Evolutionary conservation across 2,113 vertebrate species (phyloP).

Genomic region (Patagioenas fasciata): DNA sequence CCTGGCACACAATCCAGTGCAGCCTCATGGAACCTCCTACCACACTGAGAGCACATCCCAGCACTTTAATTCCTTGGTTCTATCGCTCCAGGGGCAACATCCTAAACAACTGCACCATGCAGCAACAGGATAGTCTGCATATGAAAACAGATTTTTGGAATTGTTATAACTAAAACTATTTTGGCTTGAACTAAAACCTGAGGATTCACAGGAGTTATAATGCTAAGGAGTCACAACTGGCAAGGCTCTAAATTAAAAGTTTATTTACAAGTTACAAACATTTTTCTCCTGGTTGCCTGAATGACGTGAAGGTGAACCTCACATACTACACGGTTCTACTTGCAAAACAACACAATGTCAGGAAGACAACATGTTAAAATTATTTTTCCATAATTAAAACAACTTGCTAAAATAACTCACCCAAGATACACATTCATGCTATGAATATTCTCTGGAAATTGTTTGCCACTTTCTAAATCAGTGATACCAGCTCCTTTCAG

Average conservation of each 20-base stretch:
- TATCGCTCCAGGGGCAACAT: not conserved
- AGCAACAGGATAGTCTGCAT: not conserved
- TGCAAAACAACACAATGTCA: not conserved
- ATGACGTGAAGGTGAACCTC: not conserved
- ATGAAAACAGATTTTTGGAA: not conserved
- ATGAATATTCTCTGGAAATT: conserved; percentile 79
- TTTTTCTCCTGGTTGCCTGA: not conserved
- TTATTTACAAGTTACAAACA: not conserved
- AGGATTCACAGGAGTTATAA: not conserved
- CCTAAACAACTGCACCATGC: not conserved
- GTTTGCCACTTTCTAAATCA: conserved; percentile 60
- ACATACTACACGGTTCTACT: not conserved
- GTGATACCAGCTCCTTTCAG: conserved; percentile 73
- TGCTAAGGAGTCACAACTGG: not conserved
- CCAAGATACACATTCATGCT: conserved; percentile 89
- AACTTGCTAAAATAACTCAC: conserved; percentile 58
- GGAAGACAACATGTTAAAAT: not conserved
- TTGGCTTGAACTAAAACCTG: not conserved
- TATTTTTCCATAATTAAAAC: not conserved
- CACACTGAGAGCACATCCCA: rapidly evolving
- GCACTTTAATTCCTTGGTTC: not conserved
- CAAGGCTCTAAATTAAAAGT: not conserved
- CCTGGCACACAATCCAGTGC: rapidly evolving
- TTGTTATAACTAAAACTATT: not conserved
- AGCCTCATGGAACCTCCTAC: rapidly evolving